Conservation (phyloP, 2,797 vertebrate genomes). For the Brachyalestes nurse region DNA sequence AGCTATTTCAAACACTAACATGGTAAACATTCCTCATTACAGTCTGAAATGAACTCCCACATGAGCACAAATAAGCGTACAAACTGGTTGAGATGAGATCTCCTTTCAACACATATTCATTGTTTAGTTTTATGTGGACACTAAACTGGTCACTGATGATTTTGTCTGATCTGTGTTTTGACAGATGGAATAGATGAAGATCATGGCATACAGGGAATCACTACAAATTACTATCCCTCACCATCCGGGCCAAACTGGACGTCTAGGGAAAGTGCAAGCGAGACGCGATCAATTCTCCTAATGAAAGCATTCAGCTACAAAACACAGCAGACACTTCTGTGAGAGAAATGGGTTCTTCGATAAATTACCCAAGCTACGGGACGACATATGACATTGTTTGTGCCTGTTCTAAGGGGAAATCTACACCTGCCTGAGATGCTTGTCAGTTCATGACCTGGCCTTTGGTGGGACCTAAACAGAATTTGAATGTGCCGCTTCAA, state of each 20-base stretch:
- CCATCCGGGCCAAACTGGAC: slow-evolving; percentile 52
- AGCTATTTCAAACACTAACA: background rate
- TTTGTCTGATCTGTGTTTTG: slow-evolving; percentile 37
- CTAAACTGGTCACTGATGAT: slow-evolving; percentile 3
- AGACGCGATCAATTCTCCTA: slow-evolving; percentile 66
- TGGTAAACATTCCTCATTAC: slow-evolving; percentile 17
- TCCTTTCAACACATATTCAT: slow-evolving; percentile 8
- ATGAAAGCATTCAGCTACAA: slow-evolving; percentile 67
- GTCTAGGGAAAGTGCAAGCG: slow-evolving; percentile 54
- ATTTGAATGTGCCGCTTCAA: background rate
- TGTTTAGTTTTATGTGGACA: slow-evolving; percentile 19
- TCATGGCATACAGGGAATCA: slow-evolving; percentile 37
- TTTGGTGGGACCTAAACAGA: background rate
- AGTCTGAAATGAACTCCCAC: slow-evolving; percentile 3
- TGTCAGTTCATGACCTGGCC: background rate
- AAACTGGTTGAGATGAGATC: slow-evolving; percentile 16
- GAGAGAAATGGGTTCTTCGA: slow-evolving; percentile 55
- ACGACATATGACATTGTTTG: slow-evolving; percentile 54
- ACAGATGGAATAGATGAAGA: slow-evolving; percentile 46
- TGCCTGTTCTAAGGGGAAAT: slow-evolving; percentile 32
- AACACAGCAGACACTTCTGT: slow-evolving; percentile 61
- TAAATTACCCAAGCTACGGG: slow-evolving; percentile 53
- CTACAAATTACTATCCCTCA: slow-evolving; percentile 45
- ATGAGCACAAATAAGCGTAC: background rate
- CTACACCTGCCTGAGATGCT: background rate